These are phyloP conservation scores for Brenthis daphne DNA, from an alignment of 2,888 invertebrate genomes.

Conservation along the genomic window DNA sequence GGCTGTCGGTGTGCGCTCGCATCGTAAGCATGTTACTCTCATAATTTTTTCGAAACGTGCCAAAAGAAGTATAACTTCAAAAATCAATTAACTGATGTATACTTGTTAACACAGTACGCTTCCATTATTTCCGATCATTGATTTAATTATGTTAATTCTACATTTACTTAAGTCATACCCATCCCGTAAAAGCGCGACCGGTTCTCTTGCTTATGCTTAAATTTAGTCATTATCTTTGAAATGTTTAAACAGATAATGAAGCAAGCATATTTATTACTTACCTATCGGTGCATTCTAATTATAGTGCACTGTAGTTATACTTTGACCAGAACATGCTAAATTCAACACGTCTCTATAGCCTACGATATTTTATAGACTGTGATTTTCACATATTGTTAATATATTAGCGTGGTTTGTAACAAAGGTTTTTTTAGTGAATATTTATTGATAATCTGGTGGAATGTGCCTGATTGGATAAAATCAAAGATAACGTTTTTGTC, in stretches of 20 bases:
- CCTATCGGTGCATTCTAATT: constrained; percentile 30
- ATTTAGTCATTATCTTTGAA: constrained; percentile 29
- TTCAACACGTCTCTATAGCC: constrained; percentile 33
- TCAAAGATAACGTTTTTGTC: no score
- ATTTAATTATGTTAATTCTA: no score
- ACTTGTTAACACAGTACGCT: constrained; percentile 25
- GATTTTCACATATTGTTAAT: constrained; percentile 25
- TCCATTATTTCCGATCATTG: constrained; percentile 2
- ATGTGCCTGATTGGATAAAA: no score
- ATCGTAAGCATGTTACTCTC: no score
- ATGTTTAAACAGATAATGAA: constrained; percentile 35
- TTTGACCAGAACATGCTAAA: constrained; percentile 35
- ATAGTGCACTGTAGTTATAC: constrained; percentile 24
- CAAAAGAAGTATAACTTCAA: no score
- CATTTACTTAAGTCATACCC: constrained; percentile 4
- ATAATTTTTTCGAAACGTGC: no score
- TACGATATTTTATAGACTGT: constrained; percentile 9
- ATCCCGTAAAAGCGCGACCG: not conserved
- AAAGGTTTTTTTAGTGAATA: not conserved
- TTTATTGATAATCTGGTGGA: no score
- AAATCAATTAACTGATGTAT: not conserved
- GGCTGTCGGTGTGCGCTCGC: no score
- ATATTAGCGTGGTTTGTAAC: not conserved
- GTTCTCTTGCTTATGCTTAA: constrained; percentile 5
- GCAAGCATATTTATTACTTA: constrained; percentile 27